phyloP scores from a whole-genome alignment of 1,140 invertebrate species.

The Drosophila mayri region DNA sequence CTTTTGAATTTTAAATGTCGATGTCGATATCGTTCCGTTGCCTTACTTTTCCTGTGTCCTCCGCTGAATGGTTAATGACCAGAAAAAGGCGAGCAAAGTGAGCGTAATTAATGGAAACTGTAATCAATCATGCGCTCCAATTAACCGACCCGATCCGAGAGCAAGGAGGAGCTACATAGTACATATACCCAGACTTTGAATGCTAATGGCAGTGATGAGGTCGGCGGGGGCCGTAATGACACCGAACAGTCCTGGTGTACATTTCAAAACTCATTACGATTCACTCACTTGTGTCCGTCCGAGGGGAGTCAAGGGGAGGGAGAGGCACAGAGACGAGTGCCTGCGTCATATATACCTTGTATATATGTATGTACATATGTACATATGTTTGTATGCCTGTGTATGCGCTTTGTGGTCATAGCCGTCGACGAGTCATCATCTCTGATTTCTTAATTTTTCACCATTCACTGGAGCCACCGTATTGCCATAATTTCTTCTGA shows the following conservation, averaged over 20 bases:
- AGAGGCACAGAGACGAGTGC: not conserved
- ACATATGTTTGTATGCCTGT: too few relatives aligned
- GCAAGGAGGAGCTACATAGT: not conserved
- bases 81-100: slow-evolving; percentile 66
- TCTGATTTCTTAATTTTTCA: slow-evolving; percentile 43
- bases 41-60: slow-evolving; percentile 24
- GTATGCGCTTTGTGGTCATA: slow-evolving; percentile 16
- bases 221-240: slow-evolving; percentile 29
- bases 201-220: slow-evolving; percentile 53
- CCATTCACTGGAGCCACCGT: slow-evolving; percentile 11
- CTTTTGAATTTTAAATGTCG: slow-evolving; percentile 49
- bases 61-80: slow-evolving; percentile 67
- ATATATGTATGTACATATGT: not conserved
- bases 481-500: slow-evolving; percentile 9
- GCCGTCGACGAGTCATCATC: slow-evolving; percentile 30
- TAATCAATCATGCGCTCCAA: slow-evolving; percentile 81
- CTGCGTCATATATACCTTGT: slow-evolving; percentile 3
- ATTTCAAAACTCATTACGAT: slow-evolving; percentile 70
- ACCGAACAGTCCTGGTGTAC: slow-evolving; percentile 42
- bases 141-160: slow-evolving; percentile 55
- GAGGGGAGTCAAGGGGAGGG: not conserved
- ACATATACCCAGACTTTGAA: slow-evolving; percentile 4
- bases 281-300: slow-evolving; percentile 33
- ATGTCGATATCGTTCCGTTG: not conserved
- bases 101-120: slow-evolving; percentile 74